Evolutionary conservation across 2,797 vertebrate genomes (phyloP).

Genomic region (Etheostoma nigrum): DNA sequence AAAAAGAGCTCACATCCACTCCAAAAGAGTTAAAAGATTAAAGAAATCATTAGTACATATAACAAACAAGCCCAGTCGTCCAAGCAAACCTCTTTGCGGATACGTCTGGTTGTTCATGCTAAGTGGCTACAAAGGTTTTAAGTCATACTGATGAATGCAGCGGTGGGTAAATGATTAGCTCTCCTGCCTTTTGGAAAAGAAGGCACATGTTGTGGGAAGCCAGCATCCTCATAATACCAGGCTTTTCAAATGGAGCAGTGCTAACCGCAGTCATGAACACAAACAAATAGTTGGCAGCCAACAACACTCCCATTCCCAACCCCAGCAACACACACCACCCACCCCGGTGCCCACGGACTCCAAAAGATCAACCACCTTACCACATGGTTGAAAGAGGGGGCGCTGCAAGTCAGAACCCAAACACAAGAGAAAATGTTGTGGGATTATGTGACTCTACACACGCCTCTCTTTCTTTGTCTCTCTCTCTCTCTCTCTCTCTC

Average conservation of each 20-base stretch:
- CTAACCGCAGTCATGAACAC: conserved; percentile 77
- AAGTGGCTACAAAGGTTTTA: conserved; percentile 39
- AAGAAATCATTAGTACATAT: conserved; percentile 15
- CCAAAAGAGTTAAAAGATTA: conserved; percentile 1
- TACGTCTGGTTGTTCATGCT: conserved; percentile 19
- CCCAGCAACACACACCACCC: conserved; percentile 38
- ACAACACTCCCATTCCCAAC: conserved; percentile 17
- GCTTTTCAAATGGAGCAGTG: conserved; percentile 61
- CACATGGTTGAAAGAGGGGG: conserved; percentile 55
- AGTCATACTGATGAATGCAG: conserved; percentile 46
- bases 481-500: neutral
- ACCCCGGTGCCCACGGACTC: conserved; percentile 25
- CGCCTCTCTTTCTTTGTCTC: neutral
- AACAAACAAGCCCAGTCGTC: conserved; percentile 4
- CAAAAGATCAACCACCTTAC: conserved; percentile 58
- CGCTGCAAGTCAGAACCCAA: conserved; percentile 51
- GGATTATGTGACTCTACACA: conserved; percentile 29
- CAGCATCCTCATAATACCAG: conserved; percentile 56
- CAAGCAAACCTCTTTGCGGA: conserved; percentile 30
- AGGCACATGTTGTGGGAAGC: conserved; percentile 67
- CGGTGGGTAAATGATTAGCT: conserved; percentile 56
- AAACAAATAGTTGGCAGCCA: conserved; percentile 78
- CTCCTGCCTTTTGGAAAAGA: conserved; percentile 54
- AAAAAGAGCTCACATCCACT: conserved; percentile 18
- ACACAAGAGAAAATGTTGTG: conserved; percentile 44